Percentiles rank a stretch among this genome's conserved stretches.
Evolutionary conservation across 2,888 invertebrate genomes (phyloP).

Genomic region (Orthosia cruda): DNA sequence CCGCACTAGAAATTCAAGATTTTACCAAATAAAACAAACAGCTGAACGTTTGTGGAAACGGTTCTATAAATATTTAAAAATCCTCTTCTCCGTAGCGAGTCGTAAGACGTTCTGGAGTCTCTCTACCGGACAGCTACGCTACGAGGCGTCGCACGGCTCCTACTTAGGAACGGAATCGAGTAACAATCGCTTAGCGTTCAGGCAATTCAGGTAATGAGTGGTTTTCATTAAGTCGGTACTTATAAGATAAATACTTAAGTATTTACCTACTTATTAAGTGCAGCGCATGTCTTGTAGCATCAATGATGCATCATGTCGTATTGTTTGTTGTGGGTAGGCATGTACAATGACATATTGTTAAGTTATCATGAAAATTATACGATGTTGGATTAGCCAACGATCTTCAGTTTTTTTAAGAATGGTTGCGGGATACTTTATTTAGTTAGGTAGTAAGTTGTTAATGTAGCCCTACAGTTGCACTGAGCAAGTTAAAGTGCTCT

Average conservation of each 20-base stretch:
- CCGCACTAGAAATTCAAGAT: too few relatives aligned
- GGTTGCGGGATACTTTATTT: conserved; percentile 25
- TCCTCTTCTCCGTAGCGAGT: too few relatives aligned
- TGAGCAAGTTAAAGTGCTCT: conserved; percentile 81
- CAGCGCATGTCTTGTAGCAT: neutral
- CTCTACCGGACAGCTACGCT: conserved; percentile 56
- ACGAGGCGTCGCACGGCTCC: conserved; percentile 19
- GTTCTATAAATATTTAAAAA: too few relatives aligned
- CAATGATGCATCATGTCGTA: neutral
- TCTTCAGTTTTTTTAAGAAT: conserved; percentile 6
- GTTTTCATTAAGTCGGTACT: conserved; percentile 18
- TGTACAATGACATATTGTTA: neutral
- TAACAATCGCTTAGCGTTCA: conserved; percentile 40
- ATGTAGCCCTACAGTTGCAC: conserved; percentile 76
- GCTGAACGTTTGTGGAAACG: too few relatives aligned
- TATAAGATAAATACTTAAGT: neutral
- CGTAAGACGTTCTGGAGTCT: conserved; percentile 74
- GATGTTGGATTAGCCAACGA: neutral
- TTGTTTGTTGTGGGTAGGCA: neutral
- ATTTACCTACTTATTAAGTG: neutral
- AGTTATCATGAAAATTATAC: neutral
- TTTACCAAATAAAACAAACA: too few relatives aligned
- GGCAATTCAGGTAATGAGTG: conserved; percentile 34
- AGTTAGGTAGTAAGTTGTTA: conserved; percentile 67
- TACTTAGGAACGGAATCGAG: conserved; percentile 27